Evolutionary conservation across 2,888 invertebrate genomes (phyloP).

Genomic region (Eilema caniola): DNA sequence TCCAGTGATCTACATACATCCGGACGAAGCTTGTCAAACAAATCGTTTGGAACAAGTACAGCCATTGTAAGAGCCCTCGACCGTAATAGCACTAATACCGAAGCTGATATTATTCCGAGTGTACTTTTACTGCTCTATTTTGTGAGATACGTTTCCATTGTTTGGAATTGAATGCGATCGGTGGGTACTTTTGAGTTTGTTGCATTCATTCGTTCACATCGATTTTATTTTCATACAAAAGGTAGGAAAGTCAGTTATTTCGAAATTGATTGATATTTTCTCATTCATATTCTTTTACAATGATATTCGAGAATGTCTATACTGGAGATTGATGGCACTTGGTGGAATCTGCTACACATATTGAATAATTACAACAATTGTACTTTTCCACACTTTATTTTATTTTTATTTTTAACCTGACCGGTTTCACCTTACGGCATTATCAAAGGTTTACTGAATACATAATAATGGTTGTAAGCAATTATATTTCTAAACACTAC

Average conservation of each 20-base stretch:
- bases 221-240: conserved; percentile 44
- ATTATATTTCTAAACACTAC: no score
- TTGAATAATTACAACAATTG: no score
- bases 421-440: no score
- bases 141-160: conserved; percentile 45
- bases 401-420: no score
- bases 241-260: conserved; percentile 53
- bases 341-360: no score
- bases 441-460: no score
- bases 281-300: conserved; percentile 4
- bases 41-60: neutral
- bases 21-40: neutral
- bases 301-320: neutral
- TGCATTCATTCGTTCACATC: conserved; percentile 49
- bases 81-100: neutral
- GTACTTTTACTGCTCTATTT: conserved; percentile 46
- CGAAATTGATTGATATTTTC: conserved; percentile 31
- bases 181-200: conserved; percentile 26
- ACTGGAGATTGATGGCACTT: no score
- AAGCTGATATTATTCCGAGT: conserved; percentile 37
- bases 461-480: no score
- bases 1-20: neutral
- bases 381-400: no score
- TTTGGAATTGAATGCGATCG: conserved; percentile 35
- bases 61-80: neutral